Evolutionary conservation across 1,140 invertebrate genomes (phyloP).

Genomic region (Aphis craccivora): DNA sequence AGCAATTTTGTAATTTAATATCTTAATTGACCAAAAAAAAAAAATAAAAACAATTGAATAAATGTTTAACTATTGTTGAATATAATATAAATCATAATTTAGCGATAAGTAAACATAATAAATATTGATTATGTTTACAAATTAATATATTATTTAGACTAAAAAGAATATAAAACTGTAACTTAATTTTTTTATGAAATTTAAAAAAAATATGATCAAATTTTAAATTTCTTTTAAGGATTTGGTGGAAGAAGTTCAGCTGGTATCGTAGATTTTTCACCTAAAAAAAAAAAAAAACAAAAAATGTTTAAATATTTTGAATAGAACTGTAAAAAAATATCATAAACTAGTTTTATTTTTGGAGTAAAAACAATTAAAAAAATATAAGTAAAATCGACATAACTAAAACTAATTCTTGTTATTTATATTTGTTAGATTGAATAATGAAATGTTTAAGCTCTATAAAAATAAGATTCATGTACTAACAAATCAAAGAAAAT

Average conservation of each 20-base stretch:
- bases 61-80: conserved; percentile 23
- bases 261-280: conserved; percentile 40
- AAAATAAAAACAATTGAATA: background rate
- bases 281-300: background rate
- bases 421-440: background rate
- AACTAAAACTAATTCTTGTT: background rate
- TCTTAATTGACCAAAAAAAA: background rate
- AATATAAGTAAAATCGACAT: background rate
- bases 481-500: background rate
- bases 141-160: background rate
- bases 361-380: background rate
- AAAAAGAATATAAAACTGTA: conserved; percentile 33
- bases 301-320: background rate
- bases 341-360: background rate
- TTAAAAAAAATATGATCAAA: background rate
- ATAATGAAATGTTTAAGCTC: background rate
- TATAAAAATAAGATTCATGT: no score
- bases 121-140: background rate
- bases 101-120: background rate
- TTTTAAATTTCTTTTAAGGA: background rate
- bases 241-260: conserved; percentile 22
- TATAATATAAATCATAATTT: conserved; percentile 17
- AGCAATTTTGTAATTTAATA: background rate
- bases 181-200: background rate
- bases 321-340: background rate